phyloP scores from a whole-genome alignment of 2,113 vertebrate species.

The Erythrocercus mccallii region DNA sequence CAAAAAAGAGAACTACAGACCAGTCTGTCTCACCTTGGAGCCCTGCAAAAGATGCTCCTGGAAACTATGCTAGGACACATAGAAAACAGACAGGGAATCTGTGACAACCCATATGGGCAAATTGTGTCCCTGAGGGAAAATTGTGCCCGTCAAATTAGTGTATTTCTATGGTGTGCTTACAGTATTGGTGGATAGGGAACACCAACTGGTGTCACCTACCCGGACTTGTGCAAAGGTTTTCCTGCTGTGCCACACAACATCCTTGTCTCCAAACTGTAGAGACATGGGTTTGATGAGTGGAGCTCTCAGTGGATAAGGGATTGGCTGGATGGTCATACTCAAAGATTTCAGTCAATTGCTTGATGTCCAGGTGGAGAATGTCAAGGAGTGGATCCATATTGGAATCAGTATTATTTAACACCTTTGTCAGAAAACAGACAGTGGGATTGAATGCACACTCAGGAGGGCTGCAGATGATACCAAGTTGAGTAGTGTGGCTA shows the following conservation, averaged over 20 bases:
- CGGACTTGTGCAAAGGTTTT: not conserved
- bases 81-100: not conserved
- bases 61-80: not conserved
- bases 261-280: not conserved
- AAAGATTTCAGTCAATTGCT: not conserved
- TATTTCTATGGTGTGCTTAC: accelerated
- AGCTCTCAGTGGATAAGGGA: not conserved
- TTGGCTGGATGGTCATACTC: not conserved
- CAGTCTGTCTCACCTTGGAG: not conserved
- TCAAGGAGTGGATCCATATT: accelerated
- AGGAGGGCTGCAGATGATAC: not conserved
- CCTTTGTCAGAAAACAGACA: accelerated
- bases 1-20: not conserved
- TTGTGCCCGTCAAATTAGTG: accelerated
- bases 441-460: not conserved
- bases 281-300: not conserved
- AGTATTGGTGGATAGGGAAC: not conserved
- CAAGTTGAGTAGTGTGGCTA: not conserved
- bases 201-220: accelerated
- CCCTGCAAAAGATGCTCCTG: not conserved
- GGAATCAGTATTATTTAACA: not conserved
- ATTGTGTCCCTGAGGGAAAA: not conserved
- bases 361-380: not conserved
- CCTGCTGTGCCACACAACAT: not conserved
- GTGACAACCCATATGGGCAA: not conserved